phyloP scores from a whole-genome alignment of 2,888 invertebrate genomes.

The Erpobdella octoculata region DNA sequence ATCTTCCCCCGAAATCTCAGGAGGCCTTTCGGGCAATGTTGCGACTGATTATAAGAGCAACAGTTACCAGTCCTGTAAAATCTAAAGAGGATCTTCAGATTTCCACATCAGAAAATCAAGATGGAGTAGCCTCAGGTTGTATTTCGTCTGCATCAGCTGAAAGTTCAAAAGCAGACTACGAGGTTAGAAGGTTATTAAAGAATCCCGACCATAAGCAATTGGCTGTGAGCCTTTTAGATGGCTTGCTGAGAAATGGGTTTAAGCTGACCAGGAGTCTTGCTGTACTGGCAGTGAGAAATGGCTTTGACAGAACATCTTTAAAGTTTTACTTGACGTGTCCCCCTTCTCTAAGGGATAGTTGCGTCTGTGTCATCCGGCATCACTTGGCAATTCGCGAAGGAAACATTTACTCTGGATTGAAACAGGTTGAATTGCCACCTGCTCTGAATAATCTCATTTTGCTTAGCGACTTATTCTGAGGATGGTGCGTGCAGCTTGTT shows the following conservation, averaged over 20 bases:
- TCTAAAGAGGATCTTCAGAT: not conserved
- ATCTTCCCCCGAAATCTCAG: not conserved
- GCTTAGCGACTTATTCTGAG: not conserved
- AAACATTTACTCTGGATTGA: slow-evolving; percentile 34
- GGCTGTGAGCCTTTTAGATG: slow-evolving; percentile 33
- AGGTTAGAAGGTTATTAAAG: slow-evolving; percentile 34
- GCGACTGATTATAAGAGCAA: not conserved
- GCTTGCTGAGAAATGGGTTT: slow-evolving; percentile 36
- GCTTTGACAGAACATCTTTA: slow-evolving; percentile 28
- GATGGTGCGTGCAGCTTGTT: too few species aligned
- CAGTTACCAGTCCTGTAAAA: not conserved
- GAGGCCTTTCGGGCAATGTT: not conserved
- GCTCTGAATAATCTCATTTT: slow-evolving; percentile 28
- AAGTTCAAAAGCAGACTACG: slow-evolving; percentile 30
- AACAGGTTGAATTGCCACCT: slow-evolving; percentile 18
- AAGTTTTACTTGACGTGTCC: slow-evolving; percentile 33
- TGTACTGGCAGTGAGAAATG: slow-evolving; percentile 17
- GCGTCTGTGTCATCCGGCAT: slow-evolving; percentile 33
- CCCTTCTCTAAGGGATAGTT: slow-evolving; percentile 31
- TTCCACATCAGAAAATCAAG: not conserved
- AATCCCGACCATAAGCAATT: slow-evolving; percentile 33
- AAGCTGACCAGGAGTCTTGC: slow-evolving; percentile 31
- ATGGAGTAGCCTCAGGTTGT: not conserved
- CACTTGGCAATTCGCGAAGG: slow-evolving; percentile 30
- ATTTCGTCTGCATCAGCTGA: not conserved